These are phyloP conservation scores for Eilema griseolum DNA, from an alignment of 2,888 invertebrate species.

Conservation along the genomic window DNA sequence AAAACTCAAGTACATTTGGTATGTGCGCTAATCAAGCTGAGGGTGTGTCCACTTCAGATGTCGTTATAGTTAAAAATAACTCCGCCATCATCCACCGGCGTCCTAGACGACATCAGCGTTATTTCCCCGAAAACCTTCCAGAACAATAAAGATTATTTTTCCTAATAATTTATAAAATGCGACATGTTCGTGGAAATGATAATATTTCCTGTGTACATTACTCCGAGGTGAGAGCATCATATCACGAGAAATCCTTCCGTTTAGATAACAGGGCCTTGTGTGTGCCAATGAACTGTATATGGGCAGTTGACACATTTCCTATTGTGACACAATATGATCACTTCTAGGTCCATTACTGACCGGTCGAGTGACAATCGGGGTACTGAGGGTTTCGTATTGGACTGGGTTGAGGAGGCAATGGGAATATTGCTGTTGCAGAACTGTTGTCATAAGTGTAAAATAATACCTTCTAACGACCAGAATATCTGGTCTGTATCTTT, in stretches of 20 bases:
- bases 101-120: neutral
- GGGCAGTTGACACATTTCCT: conserved; percentile 47
- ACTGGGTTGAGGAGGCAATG: neutral
- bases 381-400: neutral
- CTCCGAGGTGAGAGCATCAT: conserved; percentile 43
- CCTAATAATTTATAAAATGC: neutral
- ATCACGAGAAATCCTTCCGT: conserved; percentile 52
- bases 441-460: no score
- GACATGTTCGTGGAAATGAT: neutral
- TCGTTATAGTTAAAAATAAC: no score
- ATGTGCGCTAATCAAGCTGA: no score
- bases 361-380: neutral
- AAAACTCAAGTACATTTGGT: no score
- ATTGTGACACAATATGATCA: conserved; percentile 42
- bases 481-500: no score
- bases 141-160: neutral
- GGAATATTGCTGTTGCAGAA: no score
- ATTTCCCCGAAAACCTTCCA: neutral
- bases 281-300: conserved; percentile 47
- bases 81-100: neutral
- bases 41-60: no score
- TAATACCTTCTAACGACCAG: no score
- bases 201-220: conserved; percentile 46
- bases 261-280: conserved; percentile 47
- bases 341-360: conserved; percentile 36